Conservation (phyloP, 1,140 invertebrate species). For the Centruroides vittatus region DNA sequence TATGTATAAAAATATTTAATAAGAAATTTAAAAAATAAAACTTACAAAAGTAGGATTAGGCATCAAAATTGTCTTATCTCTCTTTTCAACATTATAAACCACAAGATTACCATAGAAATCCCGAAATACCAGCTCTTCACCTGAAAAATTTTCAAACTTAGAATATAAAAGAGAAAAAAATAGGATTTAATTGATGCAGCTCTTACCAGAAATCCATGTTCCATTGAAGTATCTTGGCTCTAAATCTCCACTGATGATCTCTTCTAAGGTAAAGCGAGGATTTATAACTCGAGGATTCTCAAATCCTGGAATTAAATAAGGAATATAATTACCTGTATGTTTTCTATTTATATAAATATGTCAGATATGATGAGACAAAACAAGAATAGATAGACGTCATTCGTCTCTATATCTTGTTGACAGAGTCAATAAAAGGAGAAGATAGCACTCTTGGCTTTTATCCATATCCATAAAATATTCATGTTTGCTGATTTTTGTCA, state of each 20-base stretch:
- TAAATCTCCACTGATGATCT: slow-evolving; percentile 12
- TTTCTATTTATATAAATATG: too few relatives aligned
- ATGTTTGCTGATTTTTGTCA: too few relatives aligned
- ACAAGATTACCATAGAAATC: slow-evolving; percentile 66
- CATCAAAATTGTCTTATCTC: slow-evolving; percentile 56
- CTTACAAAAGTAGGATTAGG: slow-evolving; percentile 73
- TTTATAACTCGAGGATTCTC: slow-evolving; percentile 14
- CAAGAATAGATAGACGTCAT: too few relatives aligned
- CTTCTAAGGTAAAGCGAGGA: slow-evolving; percentile 16
- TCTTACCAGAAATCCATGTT: slow-evolving; percentile 18
- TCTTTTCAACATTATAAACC: slow-evolving; percentile 53
- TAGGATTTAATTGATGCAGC: too few relatives aligned
- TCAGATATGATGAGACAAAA: too few relatives aligned
- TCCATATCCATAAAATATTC: too few relatives aligned
- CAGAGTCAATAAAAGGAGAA: too few relatives aligned
- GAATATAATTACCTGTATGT: too few relatives aligned
- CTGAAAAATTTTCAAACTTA: slow-evolving; percentile 28
- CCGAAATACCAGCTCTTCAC: slow-evolving; percentile 54
- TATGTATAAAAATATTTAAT: too few relatives aligned
- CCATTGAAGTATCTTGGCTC: slow-evolving; percentile 17
- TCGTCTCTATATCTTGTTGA: too few relatives aligned
- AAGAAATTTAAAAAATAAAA: slow-evolving; percentile 22
- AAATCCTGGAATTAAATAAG: slow-evolving; percentile 5
- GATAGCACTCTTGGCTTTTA: too few relatives aligned
- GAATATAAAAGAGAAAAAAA: too few relatives aligned